phyloP scores from a whole-genome alignment of 2,888 invertebrate genomes.

The Drosophila aldrichi region DNA sequence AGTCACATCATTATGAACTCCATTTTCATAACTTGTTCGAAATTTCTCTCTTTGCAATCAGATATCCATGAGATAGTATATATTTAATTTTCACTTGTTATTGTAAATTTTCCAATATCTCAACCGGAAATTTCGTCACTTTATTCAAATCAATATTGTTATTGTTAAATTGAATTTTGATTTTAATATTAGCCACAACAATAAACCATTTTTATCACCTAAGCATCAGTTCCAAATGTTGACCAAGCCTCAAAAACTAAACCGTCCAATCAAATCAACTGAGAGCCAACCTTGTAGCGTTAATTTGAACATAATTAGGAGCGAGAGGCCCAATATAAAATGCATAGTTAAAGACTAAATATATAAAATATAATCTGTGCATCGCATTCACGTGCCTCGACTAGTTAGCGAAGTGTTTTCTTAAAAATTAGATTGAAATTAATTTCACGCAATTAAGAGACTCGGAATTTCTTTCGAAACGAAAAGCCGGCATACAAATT shows the following conservation, averaged over 20 bases:
- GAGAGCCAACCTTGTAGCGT: slow-evolving; percentile 49
- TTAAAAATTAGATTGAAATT: slow-evolving; percentile 69
- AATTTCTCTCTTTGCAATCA: slow-evolving; percentile 20
- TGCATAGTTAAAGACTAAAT: slow-evolving; percentile 47
- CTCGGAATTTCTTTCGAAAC: slow-evolving; percentile 56
- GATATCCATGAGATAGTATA: slow-evolving; percentile 21
- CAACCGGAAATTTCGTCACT: slow-evolving; percentile 20
- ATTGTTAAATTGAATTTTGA: slow-evolving; percentile 24
- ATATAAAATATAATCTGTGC: slow-evolving; percentile 30
- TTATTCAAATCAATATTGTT: slow-evolving; percentile 47
- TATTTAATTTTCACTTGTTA: slow-evolving; percentile 5
- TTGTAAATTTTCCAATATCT: slow-evolving; percentile 6
- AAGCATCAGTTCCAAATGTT: slow-evolving; percentile 30
- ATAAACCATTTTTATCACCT: slow-evolving; percentile 47
- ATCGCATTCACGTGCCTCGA: slow-evolving; percentile 25
- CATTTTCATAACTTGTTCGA: slow-evolving; percentile 4
- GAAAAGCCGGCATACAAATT: slow-evolving; percentile 50
- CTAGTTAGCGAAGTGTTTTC: slow-evolving; percentile 24
- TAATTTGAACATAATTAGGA: slow-evolving; percentile 44
- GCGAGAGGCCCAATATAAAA: slow-evolving; percentile 30
- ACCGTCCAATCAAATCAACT: background rate
- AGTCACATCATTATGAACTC: background rate
- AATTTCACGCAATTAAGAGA: slow-evolving; percentile 69
- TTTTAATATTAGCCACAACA: slow-evolving; percentile 14
- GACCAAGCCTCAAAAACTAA: slow-evolving; percentile 22